Base-by-base conservation (phyloP, 2,888 invertebrate genomes). In the Acleris holmiana region DNA sequence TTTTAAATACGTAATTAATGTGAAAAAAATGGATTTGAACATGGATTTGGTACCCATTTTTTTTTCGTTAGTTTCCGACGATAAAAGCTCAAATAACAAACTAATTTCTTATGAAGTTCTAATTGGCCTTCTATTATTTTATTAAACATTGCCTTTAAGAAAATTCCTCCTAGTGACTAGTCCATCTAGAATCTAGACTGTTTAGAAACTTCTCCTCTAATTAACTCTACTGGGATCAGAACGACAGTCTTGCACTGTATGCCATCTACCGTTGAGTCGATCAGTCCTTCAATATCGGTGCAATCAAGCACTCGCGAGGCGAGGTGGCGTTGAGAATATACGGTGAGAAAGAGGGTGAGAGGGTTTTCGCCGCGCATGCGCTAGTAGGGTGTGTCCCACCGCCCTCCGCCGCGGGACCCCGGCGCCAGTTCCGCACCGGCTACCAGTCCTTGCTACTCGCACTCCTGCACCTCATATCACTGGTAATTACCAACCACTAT, bases 341-440 rank as follows among this genome's bases (percentile, higher is more conserved):
- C 41, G 23, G 70, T 77, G 77, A 75, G 74, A 35, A 44, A 29
- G 69, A 63, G 71, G 69, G 68, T 75, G 71, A 75, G 73, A 69
- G 74, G 74, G 70, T 71, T 10, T 48, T 29, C 48, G 69, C 69
- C 70, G 78, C 91, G 91, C 91, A 90, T 89, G 91, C 88, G 91
- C 79, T 81, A 77, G 74, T 78, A 83, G 91, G 90, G 91, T 88
- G 91, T 91, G 91, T 89, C 90, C 73, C 79, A 73, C 74, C 74
- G 53, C 66, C 70, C 44, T 44, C 44, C 44, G 44, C 68, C 67
- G 64, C 77, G 73, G 71, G 77, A 79, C 71, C 80, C 77, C 81
- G 78, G 76, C 87, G 82, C 83, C 85, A 89, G 89, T 89, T 80
- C 83, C 84, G 83, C 82, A 80, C 77, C 82, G 82, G 67, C 79